A percentile compares a stretch with the other conserved stretches of the same genome.
Evolutionary conservation across 2,888 invertebrate genomes (phyloP).

Genomic region (Linnaemya tessellans): DNA sequence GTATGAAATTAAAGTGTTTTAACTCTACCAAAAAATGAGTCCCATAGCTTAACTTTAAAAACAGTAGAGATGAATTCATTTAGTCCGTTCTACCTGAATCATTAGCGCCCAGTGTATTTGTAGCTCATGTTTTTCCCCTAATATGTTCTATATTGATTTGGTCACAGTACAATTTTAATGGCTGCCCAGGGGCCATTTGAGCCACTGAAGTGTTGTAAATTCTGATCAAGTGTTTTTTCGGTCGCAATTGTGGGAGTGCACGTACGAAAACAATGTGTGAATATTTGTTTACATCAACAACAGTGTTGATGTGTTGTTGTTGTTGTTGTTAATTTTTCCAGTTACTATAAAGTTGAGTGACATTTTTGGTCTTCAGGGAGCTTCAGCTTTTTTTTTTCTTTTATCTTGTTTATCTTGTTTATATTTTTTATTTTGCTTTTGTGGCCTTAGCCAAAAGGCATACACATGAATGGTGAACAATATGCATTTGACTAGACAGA

Average conservation of each 20-base stretch:
- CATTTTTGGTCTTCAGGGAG: slow-evolving; percentile 2
- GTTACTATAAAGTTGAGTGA: slow-evolving; percentile 18
- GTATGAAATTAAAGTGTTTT: no score
- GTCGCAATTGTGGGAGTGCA: background rate
- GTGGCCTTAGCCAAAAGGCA: slow-evolving; percentile 5
- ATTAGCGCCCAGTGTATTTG: background rate
- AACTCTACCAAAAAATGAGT: no score
- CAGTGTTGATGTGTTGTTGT: background rate
- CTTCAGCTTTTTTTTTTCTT: background rate
- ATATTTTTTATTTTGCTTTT: background rate
- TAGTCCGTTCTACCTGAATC: no score
- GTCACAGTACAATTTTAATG: slow-evolving; percentile 34
- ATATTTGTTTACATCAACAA: background rate
- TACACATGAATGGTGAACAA: background rate
- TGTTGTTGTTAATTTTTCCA: slow-evolving; percentile 4
- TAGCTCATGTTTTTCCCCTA: background rate
- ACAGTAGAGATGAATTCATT: no score
- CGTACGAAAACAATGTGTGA: background rate
- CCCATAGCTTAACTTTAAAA: no score
- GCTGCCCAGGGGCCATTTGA: slow-evolving; percentile 49
- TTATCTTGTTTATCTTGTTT: no score
- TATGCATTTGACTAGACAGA: slow-evolving; percentile 3
- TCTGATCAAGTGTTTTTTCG: slow-evolving; percentile 35
- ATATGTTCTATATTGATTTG: slow-evolving; percentile 39
- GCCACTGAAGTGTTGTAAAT: slow-evolving; percentile 35